Evolutionary conservation across 2,888 invertebrate genomes (phyloP).

Genomic region (Tupiocoris notatus): DNA sequence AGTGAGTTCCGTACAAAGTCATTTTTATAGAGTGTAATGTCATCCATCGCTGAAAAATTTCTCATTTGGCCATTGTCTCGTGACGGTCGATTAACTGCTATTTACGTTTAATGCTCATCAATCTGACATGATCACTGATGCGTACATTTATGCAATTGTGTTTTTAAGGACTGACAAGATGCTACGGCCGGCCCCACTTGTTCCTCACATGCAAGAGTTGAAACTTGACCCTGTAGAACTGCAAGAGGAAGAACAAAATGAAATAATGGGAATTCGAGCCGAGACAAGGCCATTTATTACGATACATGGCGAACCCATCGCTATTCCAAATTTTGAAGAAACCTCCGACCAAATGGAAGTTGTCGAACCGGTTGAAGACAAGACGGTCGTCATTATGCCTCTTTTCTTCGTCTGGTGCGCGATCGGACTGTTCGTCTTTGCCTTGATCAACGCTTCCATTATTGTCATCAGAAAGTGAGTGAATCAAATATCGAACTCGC

Average conservation of each 20-base stretch:
- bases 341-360: conserved; percentile 15
- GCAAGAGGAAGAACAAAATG: not conserved
- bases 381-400: conserved; percentile 25
- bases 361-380: conserved; percentile 28
- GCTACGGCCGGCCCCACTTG: not conserved
- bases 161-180: not conserved
- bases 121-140: too few relatives aligned
- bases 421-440: conserved; percentile 22
- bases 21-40: too few relatives aligned
- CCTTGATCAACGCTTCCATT: conserved; percentile 28
- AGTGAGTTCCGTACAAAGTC: not conserved
- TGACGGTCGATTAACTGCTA: too few relatives aligned
- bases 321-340: conserved; percentile 19
- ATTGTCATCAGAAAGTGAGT: conserved; percentile 25
- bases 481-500: not conserved
- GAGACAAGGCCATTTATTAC: conserved; percentile 19
- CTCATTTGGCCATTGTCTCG: too few relatives aligned
- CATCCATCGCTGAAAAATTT: too few relatives aligned
- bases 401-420: conserved; percentile 35
- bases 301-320: conserved; percentile 16
- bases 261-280: not conserved
- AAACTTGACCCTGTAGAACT: not conserved
- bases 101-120: too few relatives aligned
- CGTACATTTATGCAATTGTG: not conserved
- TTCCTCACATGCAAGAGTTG: not conserved